Conservation (phyloP, 2,113 vertebrate genomes). For the Columba janthina region DNA sequence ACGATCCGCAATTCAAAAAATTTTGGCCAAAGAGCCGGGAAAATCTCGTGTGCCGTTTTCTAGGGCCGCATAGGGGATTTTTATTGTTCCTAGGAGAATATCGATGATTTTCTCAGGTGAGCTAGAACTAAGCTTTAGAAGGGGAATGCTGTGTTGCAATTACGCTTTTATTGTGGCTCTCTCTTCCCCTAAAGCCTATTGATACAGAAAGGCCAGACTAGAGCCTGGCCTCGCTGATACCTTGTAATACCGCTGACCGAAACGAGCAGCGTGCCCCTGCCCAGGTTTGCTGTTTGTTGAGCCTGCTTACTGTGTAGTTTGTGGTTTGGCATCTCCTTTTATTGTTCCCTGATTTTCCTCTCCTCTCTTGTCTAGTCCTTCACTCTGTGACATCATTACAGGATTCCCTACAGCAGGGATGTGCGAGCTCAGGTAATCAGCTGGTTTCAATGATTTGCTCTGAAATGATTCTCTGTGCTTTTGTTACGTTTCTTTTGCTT, state of each 20-base stretch:
- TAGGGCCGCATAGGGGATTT: neutral
- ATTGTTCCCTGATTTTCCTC: conserved; percentile 54
- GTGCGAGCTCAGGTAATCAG: conserved; percentile 82
- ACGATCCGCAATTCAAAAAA: conserved; percentile 30
- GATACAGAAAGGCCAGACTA: neutral
- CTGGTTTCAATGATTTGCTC: conserved; percentile 42
- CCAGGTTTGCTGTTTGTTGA: conserved; percentile 45
- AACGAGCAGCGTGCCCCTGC: conserved; percentile 14
- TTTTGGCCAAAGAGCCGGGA: conserved; percentile 43
- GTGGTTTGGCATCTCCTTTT: conserved; percentile 63
- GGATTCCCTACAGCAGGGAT: conserved; percentile 82
- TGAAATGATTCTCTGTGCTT: conserved; percentile 37
- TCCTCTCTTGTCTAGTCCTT: conserved; percentile 77
- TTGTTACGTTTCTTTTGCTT: conserved; percentile 29
- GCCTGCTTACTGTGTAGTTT: conserved; percentile 58
- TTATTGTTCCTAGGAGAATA: conserved; percentile 1
- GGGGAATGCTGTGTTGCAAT: conserved; percentile 23
- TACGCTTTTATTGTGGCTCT: conserved; percentile 11
- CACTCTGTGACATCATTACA: conserved; percentile 80
- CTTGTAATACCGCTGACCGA: neutral
- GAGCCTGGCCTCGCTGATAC: neutral
- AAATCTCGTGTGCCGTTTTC: neutral
- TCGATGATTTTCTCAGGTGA: conserved; percentile 39
- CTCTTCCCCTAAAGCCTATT: neutral
- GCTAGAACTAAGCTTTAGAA: neutral